Percentiles rank a stretch among this genome's conserved stretches.
Conservation (phyloP, 2,888 invertebrate genomes). For the Sarcophaga rosellei region DNA sequence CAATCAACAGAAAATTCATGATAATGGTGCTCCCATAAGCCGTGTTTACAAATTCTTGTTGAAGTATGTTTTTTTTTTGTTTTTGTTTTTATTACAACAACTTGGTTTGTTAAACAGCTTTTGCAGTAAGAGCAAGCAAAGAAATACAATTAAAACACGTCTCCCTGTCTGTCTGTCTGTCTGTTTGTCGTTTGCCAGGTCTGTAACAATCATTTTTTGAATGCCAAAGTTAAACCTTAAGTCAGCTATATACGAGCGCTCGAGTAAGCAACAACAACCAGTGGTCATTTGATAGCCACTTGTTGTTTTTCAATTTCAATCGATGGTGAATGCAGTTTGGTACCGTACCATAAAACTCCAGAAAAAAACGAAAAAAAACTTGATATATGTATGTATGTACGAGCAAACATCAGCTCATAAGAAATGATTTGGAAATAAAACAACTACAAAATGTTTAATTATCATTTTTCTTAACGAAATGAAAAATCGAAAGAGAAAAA, state of each 20-base stretch:
- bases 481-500: background rate
- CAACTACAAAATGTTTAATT: constrained; percentile 27
- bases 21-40: background rate
- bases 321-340: constrained; percentile 8
- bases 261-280: background rate
- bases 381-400: constrained; percentile 19
- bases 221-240: constrained; percentile 67
- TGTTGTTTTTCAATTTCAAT: constrained; percentile 10
- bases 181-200: constrained; percentile 8
- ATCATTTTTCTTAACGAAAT: constrained; percentile 35
- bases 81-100: constrained; percentile 29
- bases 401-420: constrained; percentile 10
- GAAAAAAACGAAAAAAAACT: constrained; percentile 4
- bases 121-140: constrained; percentile 4
- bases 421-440: constrained; percentile 18
- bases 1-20: background rate
- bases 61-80: constrained; percentile 4
- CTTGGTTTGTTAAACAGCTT: constrained; percentile 30
- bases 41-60: constrained; percentile 34
- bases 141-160: constrained; percentile 34
- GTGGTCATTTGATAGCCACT: constrained; percentile 56
- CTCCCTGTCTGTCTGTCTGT: background rate
- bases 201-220: constrained; percentile 54
- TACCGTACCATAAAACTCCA: background rate
- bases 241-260: constrained; percentile 20